Percentiles rank a stretch among this genome's conserved stretches.
phyloP scores from a whole-genome alignment of 2,113 vertebrate species.

The Reinhardtius hippoglossoides region DNA sequence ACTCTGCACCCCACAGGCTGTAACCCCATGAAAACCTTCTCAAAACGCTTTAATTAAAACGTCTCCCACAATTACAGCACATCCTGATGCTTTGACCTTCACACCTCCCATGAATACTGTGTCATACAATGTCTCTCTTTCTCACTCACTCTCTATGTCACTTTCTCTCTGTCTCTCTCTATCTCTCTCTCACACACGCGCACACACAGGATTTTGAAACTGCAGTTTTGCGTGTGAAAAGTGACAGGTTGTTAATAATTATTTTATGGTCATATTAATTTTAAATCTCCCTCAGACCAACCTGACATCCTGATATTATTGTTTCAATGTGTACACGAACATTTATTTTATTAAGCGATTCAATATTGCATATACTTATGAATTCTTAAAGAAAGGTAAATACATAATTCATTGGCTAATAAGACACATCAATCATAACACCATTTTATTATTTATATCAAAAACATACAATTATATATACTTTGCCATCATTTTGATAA shows the following conservation, averaged over 20 bases:
- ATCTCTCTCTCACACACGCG: not conserved
- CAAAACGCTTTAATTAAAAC: conserved; percentile 81
- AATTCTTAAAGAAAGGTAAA: not conserved
- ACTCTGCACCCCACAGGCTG: conserved; percentile 61
- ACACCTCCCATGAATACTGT: conserved; percentile 64
- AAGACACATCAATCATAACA: not conserved
- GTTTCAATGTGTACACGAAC: not conserved
- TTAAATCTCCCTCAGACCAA: not conserved
- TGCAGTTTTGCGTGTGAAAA: conserved; percentile 7
- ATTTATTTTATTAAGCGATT: not conserved
- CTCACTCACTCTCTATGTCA: conserved; percentile 12
- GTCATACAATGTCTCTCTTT: conserved; percentile 46
- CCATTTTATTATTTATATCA: too few species aligned
- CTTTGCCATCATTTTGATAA: too few species aligned
- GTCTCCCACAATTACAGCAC: conserved; percentile 79
- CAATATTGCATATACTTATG: not conserved
- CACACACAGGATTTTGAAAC: not conserved
- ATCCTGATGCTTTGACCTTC: conserved; percentile 75
- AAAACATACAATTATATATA: too few species aligned
- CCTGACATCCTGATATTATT: conserved; percentile 3
- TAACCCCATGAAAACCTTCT: conserved; percentile 73
- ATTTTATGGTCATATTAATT: conserved; percentile 13
- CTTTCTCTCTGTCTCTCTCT: not conserved
- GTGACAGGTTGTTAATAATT: conserved; percentile 24
- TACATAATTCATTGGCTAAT: not conserved